Evolutionary conservation across 2,797 vertebrate species (phyloP).

Genomic region (Sitta carolinensis): DNA sequence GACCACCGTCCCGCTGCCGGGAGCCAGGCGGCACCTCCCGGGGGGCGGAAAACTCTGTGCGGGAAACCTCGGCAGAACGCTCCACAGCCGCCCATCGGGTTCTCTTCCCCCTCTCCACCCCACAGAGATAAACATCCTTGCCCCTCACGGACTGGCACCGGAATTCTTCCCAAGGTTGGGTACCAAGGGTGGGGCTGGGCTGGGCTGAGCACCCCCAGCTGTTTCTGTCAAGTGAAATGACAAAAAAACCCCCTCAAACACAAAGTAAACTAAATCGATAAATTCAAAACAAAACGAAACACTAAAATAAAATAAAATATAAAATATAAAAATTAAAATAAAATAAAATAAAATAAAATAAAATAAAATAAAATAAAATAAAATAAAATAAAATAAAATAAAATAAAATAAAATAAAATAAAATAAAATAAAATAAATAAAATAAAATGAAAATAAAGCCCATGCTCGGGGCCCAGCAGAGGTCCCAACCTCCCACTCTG

Average conservation of each 20-base stretch:
- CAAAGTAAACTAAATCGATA: neutral
- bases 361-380: neutral
- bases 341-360: neutral
- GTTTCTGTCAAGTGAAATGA: neutral
- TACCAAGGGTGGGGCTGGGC: accelerated
- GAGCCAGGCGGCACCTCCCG: accelerated
- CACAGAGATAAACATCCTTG: accelerated
- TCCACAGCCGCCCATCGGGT: neutral
- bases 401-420: neutral
- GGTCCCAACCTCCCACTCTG: neutral
- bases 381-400: neutral
- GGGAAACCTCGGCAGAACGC: neutral
- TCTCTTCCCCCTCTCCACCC: neutral
- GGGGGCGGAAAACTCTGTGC: neutral
- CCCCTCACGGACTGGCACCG: neutral
- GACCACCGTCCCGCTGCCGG: accelerated
- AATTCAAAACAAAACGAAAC: neutral
- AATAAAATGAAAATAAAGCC: neutral
- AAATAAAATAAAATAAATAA: neutral
- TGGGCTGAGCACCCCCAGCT: neutral
- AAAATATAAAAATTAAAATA: too few species aligned
- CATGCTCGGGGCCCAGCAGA: neutral
- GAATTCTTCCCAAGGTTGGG: accelerated
- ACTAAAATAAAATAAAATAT: neutral
- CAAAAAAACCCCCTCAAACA: neutral